Base-by-base conservation (phyloP, 2,797 vertebrate species). In the Sardinella longiceps region DNA sequence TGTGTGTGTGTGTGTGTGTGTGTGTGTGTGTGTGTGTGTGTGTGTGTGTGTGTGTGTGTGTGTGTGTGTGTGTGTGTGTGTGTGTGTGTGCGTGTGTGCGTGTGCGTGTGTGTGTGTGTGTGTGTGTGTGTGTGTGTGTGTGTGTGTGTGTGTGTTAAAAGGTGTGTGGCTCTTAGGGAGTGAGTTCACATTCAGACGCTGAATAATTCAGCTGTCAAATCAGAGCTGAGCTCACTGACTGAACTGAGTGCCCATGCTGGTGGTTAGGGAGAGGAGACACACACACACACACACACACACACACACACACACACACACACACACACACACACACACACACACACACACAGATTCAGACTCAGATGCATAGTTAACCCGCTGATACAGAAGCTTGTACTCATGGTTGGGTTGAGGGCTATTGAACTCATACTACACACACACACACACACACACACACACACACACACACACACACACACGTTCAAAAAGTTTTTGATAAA, bases 191-290 rank as follows among this genome's bases (percentile, higher is more conserved):
- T 86, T 83, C 60, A 25, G 83, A 89, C 81, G 85, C 88, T 83
- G 83, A 81, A 86, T 88, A 80, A 86, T 89, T 88, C 83, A 83
- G 82, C 84, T 86, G 83, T 82, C 87, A 91, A 88, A 87, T 86
- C 89, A 84, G 83, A 28, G 66, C 33, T 33, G 53, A 56, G 66
- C 66, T 15, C 33, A 39, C 66, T 74, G 63, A 70, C 63, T 70
- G 66, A 74, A 33, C 30, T 33, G 30, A 20, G 28, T 30, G 5
- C 12, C 30, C 20, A 25, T 28, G 15, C 30, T 74, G 66, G 30
- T 37, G 66, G 25, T 5, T 37, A 37, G 15, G 15, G 14, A 74
- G 66, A 18, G 30, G 48, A 70, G 12, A 70, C 63, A 70, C 60
- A 66, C 28, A 63, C 1, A 66, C 25, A 66, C 9, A 30, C 25